phyloP scores from a whole-genome alignment of 2,888 invertebrate species.

The Muscina levida region DNA sequence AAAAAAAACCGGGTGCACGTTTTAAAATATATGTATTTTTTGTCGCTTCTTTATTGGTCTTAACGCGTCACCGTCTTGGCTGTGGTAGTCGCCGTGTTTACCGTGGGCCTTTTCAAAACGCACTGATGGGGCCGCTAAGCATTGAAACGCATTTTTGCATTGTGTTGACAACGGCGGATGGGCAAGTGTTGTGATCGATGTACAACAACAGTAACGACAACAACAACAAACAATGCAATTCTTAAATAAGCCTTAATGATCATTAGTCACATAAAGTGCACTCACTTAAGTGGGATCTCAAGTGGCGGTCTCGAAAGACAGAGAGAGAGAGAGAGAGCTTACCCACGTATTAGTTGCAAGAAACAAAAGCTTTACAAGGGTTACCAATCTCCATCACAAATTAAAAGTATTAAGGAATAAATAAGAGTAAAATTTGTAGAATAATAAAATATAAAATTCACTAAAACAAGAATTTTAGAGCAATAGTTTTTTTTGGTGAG shows the following conservation, averaged over 20 bases:
- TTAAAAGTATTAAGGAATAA: too few relatives aligned
- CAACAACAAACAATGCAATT: neutral
- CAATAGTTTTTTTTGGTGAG: too few relatives aligned
- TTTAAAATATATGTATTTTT: constrained; percentile 4
- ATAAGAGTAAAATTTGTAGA: too few relatives aligned
- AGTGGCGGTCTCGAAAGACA: too few relatives aligned
- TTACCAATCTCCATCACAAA: too few relatives aligned
- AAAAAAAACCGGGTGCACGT: constrained; percentile 19
- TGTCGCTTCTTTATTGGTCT: neutral
- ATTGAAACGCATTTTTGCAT: constrained; percentile 51
- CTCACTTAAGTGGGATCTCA: neutral
- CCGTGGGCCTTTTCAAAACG: constrained; percentile 62
- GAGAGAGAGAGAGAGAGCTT: too few relatives aligned
- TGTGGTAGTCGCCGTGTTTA: constrained; percentile 38
- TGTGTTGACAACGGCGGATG: neutral
- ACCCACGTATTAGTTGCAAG: too few relatives aligned
- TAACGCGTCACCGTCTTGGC: neutral
- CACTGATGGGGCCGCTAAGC: constrained; percentile 51
- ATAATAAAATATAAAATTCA: too few relatives aligned
- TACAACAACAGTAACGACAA: constrained; percentile 20
- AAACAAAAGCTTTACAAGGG: too few relatives aligned
- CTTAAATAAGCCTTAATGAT: neutral
- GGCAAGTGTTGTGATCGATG: neutral
- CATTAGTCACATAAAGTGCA: neutral
- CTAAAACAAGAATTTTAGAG: too few relatives aligned